These are phyloP conservation scores for Holothuria glaberrima DNA, from an alignment of 35 echinoderm and acorn worm species.

Conservation along the genomic window DNA sequence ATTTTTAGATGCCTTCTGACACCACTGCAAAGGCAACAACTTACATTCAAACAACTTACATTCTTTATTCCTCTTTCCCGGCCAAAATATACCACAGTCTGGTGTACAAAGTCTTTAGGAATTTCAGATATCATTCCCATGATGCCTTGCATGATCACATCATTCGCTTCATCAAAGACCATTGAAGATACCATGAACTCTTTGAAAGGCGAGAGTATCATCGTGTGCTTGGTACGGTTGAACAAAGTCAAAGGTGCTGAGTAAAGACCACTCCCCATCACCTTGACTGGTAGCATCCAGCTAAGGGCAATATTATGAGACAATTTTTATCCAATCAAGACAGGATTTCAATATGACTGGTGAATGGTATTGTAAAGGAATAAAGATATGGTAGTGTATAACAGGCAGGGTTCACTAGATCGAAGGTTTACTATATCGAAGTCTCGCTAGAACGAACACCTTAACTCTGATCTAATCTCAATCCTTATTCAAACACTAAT, in stretches of 20 bases:
- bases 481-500: no score
- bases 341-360: no score
- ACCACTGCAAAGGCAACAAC: no score
- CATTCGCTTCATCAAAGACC: constrained; percentile 28
- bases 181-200: constrained; percentile 61
- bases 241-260: constrained; percentile 50
- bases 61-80: not conserved
- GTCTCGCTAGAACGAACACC: no score
- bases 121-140: constrained; percentile 57
- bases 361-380: no score
- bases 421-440: no score
- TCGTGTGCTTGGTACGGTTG: constrained; percentile 45
- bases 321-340: no score
- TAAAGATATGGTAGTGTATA: no score
- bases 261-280: constrained; percentile 50
- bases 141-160: constrained; percentile 39
- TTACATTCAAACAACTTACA: not conserved
- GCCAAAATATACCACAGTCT: constrained; percentile 56
- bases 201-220: constrained; percentile 53
- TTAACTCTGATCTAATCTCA: no score
- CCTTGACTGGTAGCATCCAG: constrained; percentile 33
- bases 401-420: no score
- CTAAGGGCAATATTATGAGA: not conserved
- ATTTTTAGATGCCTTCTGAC: no score
- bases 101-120: constrained; percentile 49